These are phyloP conservation scores for Scotopteryx bipunctaria DNA, from an alignment of 2,888 invertebrate genomes.

Conservation along the genomic window DNA sequence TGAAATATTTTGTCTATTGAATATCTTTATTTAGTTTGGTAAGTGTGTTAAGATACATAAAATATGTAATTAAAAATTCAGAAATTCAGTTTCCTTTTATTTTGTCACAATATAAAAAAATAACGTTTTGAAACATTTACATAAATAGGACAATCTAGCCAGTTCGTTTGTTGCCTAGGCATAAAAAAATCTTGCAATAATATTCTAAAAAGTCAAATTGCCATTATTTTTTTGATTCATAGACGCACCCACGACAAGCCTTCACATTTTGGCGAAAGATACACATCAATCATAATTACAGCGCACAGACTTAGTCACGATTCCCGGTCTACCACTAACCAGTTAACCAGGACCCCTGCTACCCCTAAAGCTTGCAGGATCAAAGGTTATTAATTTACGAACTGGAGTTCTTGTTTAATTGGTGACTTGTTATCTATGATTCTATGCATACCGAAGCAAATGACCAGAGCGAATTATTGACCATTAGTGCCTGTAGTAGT, in stretches of 20 bases:
- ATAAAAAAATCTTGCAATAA: too few relatives aligned
- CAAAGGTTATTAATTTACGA: slow-evolving; percentile 22
- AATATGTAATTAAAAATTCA: too few relatives aligned
- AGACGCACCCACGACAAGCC: slow-evolving; percentile 44
- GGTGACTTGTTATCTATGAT: slow-evolving; percentile 40
- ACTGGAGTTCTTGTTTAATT: slow-evolving; percentile 37
- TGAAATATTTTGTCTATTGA: too few relatives aligned
- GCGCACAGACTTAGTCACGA: slow-evolving; percentile 62
- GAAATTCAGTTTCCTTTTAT: too few relatives aligned
- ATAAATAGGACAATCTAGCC: too few relatives aligned
- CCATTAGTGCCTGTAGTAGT: slow-evolving; percentile 51
- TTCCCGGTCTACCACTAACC: slow-evolving; percentile 39
- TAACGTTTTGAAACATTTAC: too few relatives aligned
- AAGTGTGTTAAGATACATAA: too few relatives aligned
- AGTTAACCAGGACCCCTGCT: slow-evolving; percentile 38
- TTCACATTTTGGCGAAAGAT: slow-evolving; percentile 58
- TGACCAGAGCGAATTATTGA: slow-evolving; percentile 50
- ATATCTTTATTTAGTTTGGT: too few relatives aligned
- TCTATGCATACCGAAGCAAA: slow-evolving; percentile 46
- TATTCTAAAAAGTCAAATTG: not conserved
- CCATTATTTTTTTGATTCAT: not conserved
- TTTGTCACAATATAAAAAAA: too few relatives aligned
- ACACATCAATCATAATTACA: slow-evolving; percentile 69
- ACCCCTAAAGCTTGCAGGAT: slow-evolving; percentile 27
- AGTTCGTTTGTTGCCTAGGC: too few relatives aligned